phyloP scores from a whole-genome alignment of 2,888 invertebrate genomes.

The Spodoptera exigua region DNA sequence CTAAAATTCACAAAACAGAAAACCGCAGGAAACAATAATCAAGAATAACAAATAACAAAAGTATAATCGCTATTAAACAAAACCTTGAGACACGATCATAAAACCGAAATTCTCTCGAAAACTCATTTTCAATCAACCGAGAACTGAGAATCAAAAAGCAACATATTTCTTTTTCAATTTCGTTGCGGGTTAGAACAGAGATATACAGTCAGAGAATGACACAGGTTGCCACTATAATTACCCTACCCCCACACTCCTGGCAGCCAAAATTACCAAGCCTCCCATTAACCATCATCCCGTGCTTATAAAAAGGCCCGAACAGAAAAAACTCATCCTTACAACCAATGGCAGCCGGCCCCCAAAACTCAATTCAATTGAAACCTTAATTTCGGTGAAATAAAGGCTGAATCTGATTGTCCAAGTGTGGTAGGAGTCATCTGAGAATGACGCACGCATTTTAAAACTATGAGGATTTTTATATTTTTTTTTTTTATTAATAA shows the following conservation, averaged over 20 bases:
- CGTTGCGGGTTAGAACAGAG: constrained; percentile 73
- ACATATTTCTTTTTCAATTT: constrained; percentile 69
- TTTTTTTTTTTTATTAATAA: constrained; percentile 48
- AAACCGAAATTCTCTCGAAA: constrained; percentile 49
- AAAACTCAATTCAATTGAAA: constrained; percentile 59
- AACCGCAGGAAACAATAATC: constrained; percentile 24
- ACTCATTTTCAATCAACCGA: constrained; percentile 54
- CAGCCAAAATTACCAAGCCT: constrained; percentile 81
- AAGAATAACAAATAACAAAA: constrained; percentile 28
- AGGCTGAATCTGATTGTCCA: constrained; percentile 36
- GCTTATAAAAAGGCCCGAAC: constrained; percentile 79
- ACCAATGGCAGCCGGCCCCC: constrained; percentile 71
- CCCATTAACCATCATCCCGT: constrained; percentile 84
- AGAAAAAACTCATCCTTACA: constrained; percentile 75
- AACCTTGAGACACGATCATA: constrained; percentile 40
- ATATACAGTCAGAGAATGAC: constrained; percentile 85
- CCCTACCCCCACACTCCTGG: constrained; percentile 66
- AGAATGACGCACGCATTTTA: constrained; percentile 61
- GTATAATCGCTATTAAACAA: constrained; percentile 32
- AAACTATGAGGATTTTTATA: constrained; percentile 55
- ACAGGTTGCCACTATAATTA: constrained; percentile 85
- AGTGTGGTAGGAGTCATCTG: constrained; percentile 49
- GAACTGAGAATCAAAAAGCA: constrained; percentile 50
- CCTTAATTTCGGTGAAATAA: constrained; percentile 46
- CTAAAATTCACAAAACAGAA: constrained; percentile 2